Evolutionary conservation across 1,140 invertebrate genomes (phyloP).

Genomic region (Meloidogyne hapla): DNA sequence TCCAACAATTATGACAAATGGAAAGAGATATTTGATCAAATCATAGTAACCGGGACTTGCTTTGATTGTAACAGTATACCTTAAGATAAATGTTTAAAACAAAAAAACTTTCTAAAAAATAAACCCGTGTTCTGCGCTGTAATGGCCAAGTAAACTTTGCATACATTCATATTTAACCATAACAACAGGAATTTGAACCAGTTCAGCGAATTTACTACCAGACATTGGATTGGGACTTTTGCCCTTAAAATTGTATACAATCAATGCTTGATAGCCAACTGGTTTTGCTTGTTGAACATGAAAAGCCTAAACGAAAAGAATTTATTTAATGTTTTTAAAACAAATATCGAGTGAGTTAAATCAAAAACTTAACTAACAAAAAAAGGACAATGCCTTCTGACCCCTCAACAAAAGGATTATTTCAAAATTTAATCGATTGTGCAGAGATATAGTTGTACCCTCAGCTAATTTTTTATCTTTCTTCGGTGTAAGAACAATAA

Average conservation of each 20-base stretch:
- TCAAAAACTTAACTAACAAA: too few species aligned
- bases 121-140: constrained; percentile 51
- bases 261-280: constrained; percentile 47
- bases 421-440: too few species aligned
- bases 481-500: too few species aligned
- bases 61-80: constrained; percentile 58
- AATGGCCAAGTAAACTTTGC: constrained; percentile 48
- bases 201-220: constrained; percentile 54
- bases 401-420: too few species aligned
- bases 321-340: too few species aligned
- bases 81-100: neutral
- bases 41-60: constrained; percentile 62
- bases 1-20: constrained; percentile 60
- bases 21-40: constrained; percentile 59
- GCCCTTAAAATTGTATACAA: constrained; percentile 51
- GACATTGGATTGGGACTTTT: constrained; percentile 55
- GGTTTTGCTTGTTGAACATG: constrained; percentile 50
- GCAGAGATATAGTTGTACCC: too few species aligned
- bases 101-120: constrained; percentile 8
- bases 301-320: constrained; percentile 39
- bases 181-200: constrained; percentile 57
- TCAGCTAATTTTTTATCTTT: too few species aligned
- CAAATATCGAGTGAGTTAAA: too few species aligned
- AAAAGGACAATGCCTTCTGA: too few species aligned
- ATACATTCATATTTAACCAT: constrained; percentile 61